Conservation (phyloP, 2,888 invertebrate species). For the Celastrina argiolus region DNA sequence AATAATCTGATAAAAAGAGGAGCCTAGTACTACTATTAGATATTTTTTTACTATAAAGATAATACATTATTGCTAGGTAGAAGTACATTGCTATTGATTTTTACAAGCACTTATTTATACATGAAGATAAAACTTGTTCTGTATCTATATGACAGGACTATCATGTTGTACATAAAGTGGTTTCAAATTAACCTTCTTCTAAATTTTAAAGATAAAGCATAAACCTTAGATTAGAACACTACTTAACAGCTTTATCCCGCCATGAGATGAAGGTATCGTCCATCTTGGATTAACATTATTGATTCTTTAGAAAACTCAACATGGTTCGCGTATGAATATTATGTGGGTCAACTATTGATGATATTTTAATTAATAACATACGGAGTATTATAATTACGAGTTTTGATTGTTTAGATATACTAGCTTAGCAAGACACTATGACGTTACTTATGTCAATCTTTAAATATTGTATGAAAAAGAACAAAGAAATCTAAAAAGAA, state of each 20-base stretch:
- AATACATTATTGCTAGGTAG: no score
- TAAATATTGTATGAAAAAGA: conserved; percentile 47
- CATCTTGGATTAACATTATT: conserved; percentile 65
- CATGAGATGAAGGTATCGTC: conserved; percentile 41
- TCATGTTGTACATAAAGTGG: not conserved
- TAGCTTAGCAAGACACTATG: conserved; percentile 40
- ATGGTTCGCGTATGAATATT: not conserved
- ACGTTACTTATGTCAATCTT: conserved; percentile 72
- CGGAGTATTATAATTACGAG: conserved; percentile 2
- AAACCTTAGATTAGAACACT: conserved; percentile 28
- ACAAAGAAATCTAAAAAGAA: conserved; percentile 62
- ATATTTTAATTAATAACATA: not conserved
- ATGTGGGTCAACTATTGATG: not conserved
- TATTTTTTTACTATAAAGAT: no score
- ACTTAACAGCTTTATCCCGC: conserved; percentile 34
- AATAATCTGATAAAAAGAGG: no score
- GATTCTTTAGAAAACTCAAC: conserved; percentile 40
- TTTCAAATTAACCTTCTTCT: not conserved
- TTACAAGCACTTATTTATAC: no score
- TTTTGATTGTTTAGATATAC: conserved; percentile 26
- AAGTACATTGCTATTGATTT: no score
- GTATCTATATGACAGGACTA: not conserved
- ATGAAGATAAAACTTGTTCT: not conserved
- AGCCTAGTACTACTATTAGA: no score
- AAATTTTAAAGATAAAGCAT: not conserved